Conservation (phyloP, 2,113 vertebrate species). For the Gasterosteus nipponicus region DNA sequence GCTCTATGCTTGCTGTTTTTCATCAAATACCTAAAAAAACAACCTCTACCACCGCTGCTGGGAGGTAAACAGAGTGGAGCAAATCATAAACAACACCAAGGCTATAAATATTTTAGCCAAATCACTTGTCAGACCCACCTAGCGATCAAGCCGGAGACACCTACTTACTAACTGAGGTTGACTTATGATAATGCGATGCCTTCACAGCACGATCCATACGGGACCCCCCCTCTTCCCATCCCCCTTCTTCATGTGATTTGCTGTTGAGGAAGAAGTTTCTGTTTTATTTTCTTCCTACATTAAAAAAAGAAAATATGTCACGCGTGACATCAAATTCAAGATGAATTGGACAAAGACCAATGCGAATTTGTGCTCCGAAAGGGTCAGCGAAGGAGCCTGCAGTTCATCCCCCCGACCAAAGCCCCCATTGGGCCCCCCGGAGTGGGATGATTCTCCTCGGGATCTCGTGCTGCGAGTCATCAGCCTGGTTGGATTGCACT, state of each 20-base stretch:
- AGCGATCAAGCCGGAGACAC: conserved; percentile 48
- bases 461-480: conserved; percentile 78
- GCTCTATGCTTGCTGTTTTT: conserved; percentile 14
- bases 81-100: conserved; percentile 55
- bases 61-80: conserved; percentile 52
- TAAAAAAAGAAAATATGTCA: conserved; percentile 39
- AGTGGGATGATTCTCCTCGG: conserved; percentile 56
- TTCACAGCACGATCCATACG: conserved; percentile 53
- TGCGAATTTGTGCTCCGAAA: conserved; percentile 58
- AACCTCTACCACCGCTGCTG: conserved; percentile 30
- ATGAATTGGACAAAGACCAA: conserved; percentile 48
- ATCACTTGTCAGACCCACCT: conserved; percentile 66
- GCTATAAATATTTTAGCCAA: conserved; percentile 62
- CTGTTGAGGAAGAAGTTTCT: conserved; percentile 54
- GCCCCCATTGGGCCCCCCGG: conserved; percentile 17
- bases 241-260: conserved; percentile 46
- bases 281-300: conserved; percentile 22
- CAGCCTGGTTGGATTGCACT: conserved; percentile 81
- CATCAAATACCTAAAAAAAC: conserved; percentile 17
- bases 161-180: conserved; percentile 66
- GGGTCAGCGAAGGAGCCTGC: conserved; percentile 56
- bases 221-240: neutral
- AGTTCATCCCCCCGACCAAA: conserved; percentile 41
- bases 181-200: conserved; percentile 72
- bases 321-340: conserved; percentile 30